A percentile compares a stretch with the other conserved stretches of the same genome.
Conservation (phyloP, 2,888 invertebrate genomes). For the Drosophila birchii region DNA sequence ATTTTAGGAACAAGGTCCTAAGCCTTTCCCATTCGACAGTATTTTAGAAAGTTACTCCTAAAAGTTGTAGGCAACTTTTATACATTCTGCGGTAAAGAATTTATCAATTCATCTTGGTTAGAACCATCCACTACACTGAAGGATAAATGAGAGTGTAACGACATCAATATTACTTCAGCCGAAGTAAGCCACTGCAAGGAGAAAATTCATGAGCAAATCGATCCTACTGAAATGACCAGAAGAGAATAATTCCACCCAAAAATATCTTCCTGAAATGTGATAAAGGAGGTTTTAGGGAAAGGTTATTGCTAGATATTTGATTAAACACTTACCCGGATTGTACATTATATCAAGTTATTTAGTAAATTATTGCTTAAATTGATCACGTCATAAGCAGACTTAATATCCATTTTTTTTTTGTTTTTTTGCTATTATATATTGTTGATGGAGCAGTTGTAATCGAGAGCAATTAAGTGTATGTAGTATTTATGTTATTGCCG, state of each 20-base stretch:
- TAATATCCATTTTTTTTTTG: too few relatives aligned
- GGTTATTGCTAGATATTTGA: neutral
- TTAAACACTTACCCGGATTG: neutral
- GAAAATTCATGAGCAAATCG: neutral
- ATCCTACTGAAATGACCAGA: neutral
- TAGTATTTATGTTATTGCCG: neutral
- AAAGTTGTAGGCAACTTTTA: slow-evolving; percentile 8
- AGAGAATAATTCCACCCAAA: neutral
- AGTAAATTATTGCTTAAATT: too few relatives aligned
- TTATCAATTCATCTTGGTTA: neutral
- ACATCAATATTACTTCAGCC: slow-evolving; percentile 1
- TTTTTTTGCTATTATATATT: too few relatives aligned
- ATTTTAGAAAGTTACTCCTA: slow-evolving; percentile 12
- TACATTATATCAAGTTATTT: neutral
- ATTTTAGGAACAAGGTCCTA: slow-evolving; percentile 19
- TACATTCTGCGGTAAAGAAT: neutral
- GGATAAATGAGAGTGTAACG: neutral
- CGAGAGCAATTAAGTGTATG: neutral
- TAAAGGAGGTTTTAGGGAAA: neutral
- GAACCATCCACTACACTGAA: neutral
- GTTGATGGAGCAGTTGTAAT: neutral
- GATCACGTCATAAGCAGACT: too few relatives aligned
- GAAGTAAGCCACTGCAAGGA: neutral
- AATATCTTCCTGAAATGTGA: neutral
- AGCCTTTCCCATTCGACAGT: neutral